phyloP scores from a whole-genome alignment of 2,113 vertebrate species.

The Procavia capensis region DNA sequence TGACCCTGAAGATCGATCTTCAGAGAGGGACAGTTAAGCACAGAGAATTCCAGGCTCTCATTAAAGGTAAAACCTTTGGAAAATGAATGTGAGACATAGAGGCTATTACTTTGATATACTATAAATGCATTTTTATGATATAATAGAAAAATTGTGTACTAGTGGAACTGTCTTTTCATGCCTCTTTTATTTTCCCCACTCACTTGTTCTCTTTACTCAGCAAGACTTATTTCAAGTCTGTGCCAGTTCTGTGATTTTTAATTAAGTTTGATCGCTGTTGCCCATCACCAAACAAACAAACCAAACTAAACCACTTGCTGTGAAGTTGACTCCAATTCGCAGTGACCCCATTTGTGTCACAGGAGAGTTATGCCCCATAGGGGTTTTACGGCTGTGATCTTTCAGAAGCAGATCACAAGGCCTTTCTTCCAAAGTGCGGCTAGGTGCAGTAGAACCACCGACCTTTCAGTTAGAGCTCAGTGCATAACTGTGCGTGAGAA shows the following conservation, averaged over 20 bases:
- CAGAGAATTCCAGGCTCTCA: constrained; percentile 87
- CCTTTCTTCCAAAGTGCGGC: background rate
- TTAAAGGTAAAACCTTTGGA: constrained; percentile 83
- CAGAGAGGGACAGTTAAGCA: constrained; percentile 85
- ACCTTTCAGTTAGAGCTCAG: background rate
- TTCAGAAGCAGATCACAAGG: background rate
- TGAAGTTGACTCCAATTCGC: background rate
- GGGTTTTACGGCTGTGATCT: background rate
- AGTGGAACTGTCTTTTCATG: background rate
- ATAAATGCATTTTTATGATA: background rate
- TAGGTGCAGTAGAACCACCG: background rate
- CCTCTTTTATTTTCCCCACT: background rate
- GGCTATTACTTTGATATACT: background rate
- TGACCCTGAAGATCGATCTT: constrained; percentile 90
- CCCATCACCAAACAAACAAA: background rate
- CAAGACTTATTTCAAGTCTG: background rate
- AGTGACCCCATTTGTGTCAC: background rate
- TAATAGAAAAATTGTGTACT: background rate
- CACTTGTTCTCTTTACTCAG: constrained; percentile 6
- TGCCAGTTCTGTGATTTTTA: background rate
- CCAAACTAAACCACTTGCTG: background rate
- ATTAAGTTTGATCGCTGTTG: background rate
- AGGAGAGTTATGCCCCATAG: background rate
- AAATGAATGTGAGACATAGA: background rate
- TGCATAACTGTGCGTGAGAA: background rate